These are phyloP conservation scores for Hylaeus volcanicus DNA, from an alignment of 1,140 invertebrate species.

Conservation along the genomic window DNA sequence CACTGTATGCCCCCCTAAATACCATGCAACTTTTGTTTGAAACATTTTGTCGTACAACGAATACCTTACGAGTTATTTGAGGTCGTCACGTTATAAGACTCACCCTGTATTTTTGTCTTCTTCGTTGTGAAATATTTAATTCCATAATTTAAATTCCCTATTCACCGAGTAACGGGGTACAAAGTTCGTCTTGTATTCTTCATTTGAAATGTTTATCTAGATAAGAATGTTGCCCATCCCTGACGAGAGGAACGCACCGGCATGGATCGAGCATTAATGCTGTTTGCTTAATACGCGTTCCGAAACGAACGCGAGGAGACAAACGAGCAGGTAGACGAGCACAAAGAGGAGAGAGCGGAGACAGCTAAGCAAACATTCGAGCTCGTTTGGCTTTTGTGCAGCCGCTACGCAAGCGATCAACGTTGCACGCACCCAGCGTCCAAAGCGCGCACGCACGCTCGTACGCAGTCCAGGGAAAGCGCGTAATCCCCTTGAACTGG, in stretches of 20 bases:
- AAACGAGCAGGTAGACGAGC: conserved; percentile 60
- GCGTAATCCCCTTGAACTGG: conserved; percentile 35
- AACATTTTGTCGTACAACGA: too few species aligned
- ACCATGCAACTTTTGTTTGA: too few species aligned
- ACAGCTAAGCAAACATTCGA: conserved; percentile 70
- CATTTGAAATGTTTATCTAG: too few species aligned
- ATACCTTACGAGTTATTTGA: too few species aligned
- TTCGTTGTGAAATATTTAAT: too few species aligned
- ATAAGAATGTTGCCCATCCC: too few species aligned
- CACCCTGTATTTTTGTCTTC: too few species aligned
- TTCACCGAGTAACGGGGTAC: too few species aligned
- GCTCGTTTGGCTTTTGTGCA: conserved; percentile 58
- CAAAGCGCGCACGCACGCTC: conserved; percentile 16
- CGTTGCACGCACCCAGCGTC: conserved; percentile 42
- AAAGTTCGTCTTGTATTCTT: too few species aligned
- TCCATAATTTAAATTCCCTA: too few species aligned
- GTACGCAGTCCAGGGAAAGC: conserved; percentile 14
- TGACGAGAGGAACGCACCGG: neutral
- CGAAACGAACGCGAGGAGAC: conserved; percentile 62
- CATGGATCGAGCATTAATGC: conserved; percentile 63
- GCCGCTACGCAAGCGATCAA: conserved; percentile 53
- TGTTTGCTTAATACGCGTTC: conserved; percentile 69
- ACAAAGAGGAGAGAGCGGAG: conserved; percentile 58
- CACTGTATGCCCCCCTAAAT: too few species aligned
- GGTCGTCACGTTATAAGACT: too few species aligned